Evolutionary conservation across 2,797 vertebrate species (phyloP).

Genomic region (Sebastes hubbsi): DNA sequence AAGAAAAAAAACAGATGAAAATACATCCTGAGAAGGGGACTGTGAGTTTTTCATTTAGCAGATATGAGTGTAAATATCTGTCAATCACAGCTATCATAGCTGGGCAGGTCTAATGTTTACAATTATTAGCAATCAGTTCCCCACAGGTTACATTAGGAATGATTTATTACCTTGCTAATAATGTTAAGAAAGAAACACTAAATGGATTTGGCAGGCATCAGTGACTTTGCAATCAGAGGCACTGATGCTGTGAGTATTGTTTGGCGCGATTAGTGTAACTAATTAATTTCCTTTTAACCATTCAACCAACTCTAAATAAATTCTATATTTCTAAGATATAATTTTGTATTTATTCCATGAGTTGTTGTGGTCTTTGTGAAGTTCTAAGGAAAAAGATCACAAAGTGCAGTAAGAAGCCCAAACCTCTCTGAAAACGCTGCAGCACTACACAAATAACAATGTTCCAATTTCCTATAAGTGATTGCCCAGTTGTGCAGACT

Average conservation of each 20-base stretch:
- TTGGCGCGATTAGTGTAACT: constrained; percentile 32
- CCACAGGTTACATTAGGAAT: constrained; percentile 11
- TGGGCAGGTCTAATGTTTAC: constrained; percentile 3
- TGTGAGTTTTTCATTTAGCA: constrained; percentile 16
- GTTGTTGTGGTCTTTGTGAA: neutral
- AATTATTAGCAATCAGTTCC: constrained; percentile 2
- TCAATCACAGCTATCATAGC: constrained; percentile 29
- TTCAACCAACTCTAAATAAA: constrained; percentile 15
- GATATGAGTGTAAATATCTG: constrained; percentile 4
- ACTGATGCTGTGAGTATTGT: neutral
- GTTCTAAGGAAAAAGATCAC: neutral
- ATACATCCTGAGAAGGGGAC: constrained; percentile 9
- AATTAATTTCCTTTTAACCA: constrained; percentile 38
- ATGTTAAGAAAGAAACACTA: neutral
- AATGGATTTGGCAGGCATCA: constrained; percentile 30
- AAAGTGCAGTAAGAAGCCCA: neutral
- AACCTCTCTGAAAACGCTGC: neutral
- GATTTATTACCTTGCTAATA: constrained; percentile 10
- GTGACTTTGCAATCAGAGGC: constrained; percentile 39
- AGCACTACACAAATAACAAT: neutral
- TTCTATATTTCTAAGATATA: neutral
- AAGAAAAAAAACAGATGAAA: neutral
- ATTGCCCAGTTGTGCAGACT: constrained; percentile 6
- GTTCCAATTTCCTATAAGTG: constrained; percentile 6
- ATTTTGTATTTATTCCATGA: neutral